These are phyloP conservation scores for Heliocidaris erythrogramma DNA, from an alignment of 35 echinoderm and acorn worm species.

Conservation along the genomic window DNA sequence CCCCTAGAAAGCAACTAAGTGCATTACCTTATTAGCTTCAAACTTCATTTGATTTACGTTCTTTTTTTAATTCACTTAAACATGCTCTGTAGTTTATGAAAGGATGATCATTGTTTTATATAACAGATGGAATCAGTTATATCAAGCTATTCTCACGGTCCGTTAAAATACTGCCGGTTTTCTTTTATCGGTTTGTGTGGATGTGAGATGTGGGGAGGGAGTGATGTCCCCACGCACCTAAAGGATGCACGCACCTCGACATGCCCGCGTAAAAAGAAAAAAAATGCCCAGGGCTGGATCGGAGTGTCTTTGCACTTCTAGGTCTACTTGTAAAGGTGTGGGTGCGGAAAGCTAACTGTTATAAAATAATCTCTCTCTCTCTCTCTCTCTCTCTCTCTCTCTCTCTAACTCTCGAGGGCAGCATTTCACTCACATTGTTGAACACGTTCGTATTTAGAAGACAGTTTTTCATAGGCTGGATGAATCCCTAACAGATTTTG, in stretches of 20 bases:
- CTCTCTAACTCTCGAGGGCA: conserved; percentile 1
- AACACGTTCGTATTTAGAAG: neutral
- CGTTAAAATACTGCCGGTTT: no score
- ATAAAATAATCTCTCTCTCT: neutral
- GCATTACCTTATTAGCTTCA: no score
- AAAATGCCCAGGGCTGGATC: neutral
- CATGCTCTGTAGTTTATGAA: no score
- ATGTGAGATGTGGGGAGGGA: neutral
- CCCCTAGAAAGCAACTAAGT: no score
- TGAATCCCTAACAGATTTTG: neutral
- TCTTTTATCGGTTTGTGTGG: no score
- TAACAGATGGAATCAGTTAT: no score
- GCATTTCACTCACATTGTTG: neutral
- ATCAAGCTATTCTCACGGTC: no score
- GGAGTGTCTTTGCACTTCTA: neutral
- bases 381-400: no score
- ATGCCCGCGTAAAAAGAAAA: neutral
- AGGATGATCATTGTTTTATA: no score
- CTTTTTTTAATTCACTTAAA: no score
- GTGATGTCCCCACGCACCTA: neutral
- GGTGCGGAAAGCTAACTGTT: neutral
- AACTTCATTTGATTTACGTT: no score
- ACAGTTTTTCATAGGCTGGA: neutral
- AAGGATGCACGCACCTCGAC: neutral
- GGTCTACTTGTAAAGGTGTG: neutral